Conservation (phyloP, 2,888 invertebrate species). For the Parnassius orleans region DNA sequence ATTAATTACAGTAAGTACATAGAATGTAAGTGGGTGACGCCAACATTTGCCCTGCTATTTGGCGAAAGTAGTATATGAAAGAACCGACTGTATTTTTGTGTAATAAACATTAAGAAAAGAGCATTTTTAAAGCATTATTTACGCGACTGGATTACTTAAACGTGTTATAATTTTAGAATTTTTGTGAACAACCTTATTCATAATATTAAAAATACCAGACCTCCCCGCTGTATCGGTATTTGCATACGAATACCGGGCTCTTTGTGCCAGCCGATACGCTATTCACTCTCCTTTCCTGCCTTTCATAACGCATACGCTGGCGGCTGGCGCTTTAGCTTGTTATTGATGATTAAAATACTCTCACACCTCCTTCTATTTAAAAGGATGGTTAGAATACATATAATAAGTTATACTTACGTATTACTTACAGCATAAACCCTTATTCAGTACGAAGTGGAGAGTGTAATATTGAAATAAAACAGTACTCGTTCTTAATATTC, state of each 20-base stretch:
- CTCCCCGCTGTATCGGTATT: conserved; percentile 20
- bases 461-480: no score
- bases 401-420: no score
- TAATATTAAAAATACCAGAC: conserved; percentile 26
- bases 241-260: conserved; percentile 19
- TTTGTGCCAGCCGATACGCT: conserved; percentile 11
- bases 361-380: conserved; percentile 6
- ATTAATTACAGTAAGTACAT: no score
- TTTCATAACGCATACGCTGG: conserved; percentile 18
- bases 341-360: conserved; percentile 21
- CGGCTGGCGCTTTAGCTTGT: conserved; percentile 4
- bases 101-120: no score
- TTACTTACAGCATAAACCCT: neutral
- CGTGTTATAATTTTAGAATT: neutral
- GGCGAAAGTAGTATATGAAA: no score
- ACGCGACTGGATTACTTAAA: no score
- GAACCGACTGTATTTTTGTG: no score
- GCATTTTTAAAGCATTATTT: no score
- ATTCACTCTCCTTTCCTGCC: conserved; percentile 7
- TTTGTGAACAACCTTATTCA: conserved; percentile 10
- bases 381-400: neutral
- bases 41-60: no score
- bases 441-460: no score
- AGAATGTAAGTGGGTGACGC: no score
- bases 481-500: no score